These are phyloP conservation scores for Gadopsis bispinosus DNA, from an alignment of 2,797 vertebrate species.

Conservation along the genomic window DNA sequence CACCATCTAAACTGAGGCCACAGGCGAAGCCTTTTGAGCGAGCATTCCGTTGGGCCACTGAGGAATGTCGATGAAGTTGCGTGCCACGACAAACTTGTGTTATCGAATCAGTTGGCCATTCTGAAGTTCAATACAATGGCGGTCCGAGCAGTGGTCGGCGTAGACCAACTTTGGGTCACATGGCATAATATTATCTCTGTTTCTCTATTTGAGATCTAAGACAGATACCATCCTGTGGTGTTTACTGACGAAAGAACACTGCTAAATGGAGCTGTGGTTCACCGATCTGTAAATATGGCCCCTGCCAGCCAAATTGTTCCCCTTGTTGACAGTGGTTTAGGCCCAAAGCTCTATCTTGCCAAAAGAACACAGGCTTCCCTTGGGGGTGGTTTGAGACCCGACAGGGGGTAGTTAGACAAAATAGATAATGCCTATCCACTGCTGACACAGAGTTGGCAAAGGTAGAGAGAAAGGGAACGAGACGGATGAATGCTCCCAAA, in stretches of 20 bases:
- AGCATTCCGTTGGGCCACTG: slow-evolving; percentile 74
- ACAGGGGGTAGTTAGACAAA: slow-evolving; percentile 81
- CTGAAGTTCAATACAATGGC: slow-evolving; percentile 75
- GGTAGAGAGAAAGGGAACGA: slow-evolving; percentile 58
- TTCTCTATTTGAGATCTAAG: slow-evolving; percentile 78
- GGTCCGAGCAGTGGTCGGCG: slow-evolving; percentile 54
- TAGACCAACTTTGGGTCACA: slow-evolving; percentile 63
- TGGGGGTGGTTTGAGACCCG: slow-evolving; percentile 73
- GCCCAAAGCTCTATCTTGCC: slow-evolving; percentile 74
- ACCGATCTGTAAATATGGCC: slow-evolving; percentile 85
- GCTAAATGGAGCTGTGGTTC: slow-evolving; percentile 86
- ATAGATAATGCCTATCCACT: slow-evolving; percentile 79
- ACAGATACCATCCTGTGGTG: slow-evolving; percentile 73
- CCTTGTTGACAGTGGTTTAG: slow-evolving; percentile 86
- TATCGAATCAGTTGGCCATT: slow-evolving; percentile 70
- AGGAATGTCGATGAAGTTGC: slow-evolving; percentile 73
- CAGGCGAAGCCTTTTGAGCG: slow-evolving; percentile 77
- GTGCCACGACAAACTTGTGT: slow-evolving; percentile 70
- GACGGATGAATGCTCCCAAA: slow-evolving; percentile 74
- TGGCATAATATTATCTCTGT: slow-evolving; percentile 78
- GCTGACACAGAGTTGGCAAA: slow-evolving; percentile 71
- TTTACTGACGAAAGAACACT: slow-evolving; percentile 80
- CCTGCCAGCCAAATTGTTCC: slow-evolving; percentile 85
- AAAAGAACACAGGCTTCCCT: slow-evolving; percentile 77
- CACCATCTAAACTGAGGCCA: slow-evolving; percentile 73